Percentiles rank a stretch among this genome's conserved stretches.
phyloP scores from a whole-genome alignment of 23 tunicate species.

The Halocynthia roretzi region DNA sequence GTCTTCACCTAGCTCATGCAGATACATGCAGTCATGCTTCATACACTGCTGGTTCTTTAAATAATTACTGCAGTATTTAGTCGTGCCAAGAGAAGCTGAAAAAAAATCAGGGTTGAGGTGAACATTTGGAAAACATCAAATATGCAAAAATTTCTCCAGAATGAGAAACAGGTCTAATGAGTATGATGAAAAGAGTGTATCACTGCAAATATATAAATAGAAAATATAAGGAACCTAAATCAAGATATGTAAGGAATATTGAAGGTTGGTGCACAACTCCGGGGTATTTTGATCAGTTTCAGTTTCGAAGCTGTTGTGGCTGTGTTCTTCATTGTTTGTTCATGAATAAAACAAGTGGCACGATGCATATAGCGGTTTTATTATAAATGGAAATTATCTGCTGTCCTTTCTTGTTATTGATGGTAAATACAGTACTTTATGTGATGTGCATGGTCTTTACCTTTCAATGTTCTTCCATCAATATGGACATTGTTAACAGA shows the following conservation, averaged over 20 bases:
- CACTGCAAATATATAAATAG: too few species aligned
- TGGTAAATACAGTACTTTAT: not conserved
- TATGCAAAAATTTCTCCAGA: not conserved
- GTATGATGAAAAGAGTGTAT: not conserved
- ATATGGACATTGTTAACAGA: conserved; percentile 78
- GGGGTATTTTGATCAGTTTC: too few species aligned
- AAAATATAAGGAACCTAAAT: too few species aligned
- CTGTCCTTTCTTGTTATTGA: not conserved
- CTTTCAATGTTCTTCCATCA: conserved; percentile 97
- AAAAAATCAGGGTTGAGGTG: not conserved
- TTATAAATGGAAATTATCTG: not conserved
- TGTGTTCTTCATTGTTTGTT: too few species aligned
- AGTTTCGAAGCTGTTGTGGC: too few species aligned
- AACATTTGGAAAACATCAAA: not conserved
- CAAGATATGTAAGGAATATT: too few species aligned
- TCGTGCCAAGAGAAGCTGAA: conserved; percentile 96
- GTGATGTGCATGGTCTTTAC: conserved; percentile 13
- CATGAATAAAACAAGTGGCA: too few species aligned
- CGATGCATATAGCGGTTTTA: not conserved
- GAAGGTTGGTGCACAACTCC: too few species aligned
- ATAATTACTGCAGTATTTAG: conserved; percentile 97
- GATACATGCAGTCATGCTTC: conserved; percentile 92
- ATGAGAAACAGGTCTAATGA: not conserved
- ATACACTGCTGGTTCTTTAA: conserved; percentile 94
- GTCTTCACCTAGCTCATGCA: conserved; percentile 91